Percentiles rank a stretch among this genome's conserved stretches.
These are phyloP conservation scores for Tetragnatha montana DNA, from an alignment of 2,888 invertebrate species.

Conservation along the genomic window DNA sequence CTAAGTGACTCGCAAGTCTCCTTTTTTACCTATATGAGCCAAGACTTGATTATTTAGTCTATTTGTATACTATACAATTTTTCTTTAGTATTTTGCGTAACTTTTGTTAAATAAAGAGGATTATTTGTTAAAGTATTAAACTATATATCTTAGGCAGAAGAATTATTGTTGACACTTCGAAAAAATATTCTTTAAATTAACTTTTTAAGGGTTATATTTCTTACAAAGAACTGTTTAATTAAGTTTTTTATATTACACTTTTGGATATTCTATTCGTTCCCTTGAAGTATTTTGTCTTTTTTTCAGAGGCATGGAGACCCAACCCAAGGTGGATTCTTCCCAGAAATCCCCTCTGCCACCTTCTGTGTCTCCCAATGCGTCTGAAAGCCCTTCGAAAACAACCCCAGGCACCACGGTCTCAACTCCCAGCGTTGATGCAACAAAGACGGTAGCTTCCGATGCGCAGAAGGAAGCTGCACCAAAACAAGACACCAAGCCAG, in stretches of 20 bases:
- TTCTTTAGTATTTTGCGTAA: too few species aligned
- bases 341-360: slow-evolving; percentile 63
- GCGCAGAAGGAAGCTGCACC: slow-evolving; percentile 27
- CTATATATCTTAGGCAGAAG: too few species aligned
- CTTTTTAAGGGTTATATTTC: not conserved
- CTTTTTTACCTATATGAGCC: too few species aligned
- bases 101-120: too few species aligned
- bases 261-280: not conserved
- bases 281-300: not conserved
- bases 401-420: not conserved
- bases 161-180: too few species aligned
- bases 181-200: not conserved
- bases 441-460: slow-evolving; percentile 21
- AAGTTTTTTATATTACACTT: not conserved
- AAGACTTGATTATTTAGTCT: too few species aligned
- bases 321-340: slow-evolving; percentile 62
- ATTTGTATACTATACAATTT: too few species aligned
- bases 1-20: too few species aligned
- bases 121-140: too few species aligned
- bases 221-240: not conserved
- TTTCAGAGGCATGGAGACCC: slow-evolving; percentile 68
- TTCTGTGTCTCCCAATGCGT: slow-evolving; percentile 21
- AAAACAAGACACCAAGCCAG: slow-evolving; percentile 2
- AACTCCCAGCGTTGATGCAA: not conserved
- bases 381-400: not conserved